Base-by-base conservation (phyloP, 2,888 invertebrate genomes). In the Pogonocherus hispidulus region DNA sequence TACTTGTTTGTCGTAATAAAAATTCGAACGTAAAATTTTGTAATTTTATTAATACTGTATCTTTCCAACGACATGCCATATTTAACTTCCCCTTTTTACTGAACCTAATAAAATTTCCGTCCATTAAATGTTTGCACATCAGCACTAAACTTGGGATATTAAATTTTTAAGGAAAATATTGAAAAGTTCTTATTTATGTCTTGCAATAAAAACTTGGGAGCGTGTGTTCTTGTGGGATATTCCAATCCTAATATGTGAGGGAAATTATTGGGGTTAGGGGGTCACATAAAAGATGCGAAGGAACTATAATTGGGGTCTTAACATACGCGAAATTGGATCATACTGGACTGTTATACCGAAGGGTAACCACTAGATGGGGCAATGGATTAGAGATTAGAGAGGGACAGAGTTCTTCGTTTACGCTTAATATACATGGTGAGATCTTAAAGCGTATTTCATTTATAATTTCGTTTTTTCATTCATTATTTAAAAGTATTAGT, bases 281-380 rank as follows among this genome's bases (percentile, higher is more conserved):
- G 57, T 52, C 67, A 47, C 55, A 67, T 67, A 63, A 63, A 67
- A 67, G 67, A 63, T 67, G 46, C 67, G 52, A n/a, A 47, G 63
- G 49, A 22, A 63, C 52, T 51, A 52, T 63, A 67, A 67, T 67
- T 67, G 63, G 67, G 63, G 56, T 67, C 57, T 67, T 63, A 63
- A 59, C 67, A 51, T 63, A 46, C 56, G 59, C 47, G 37, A 20
- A 63, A 60, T 67, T 57, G 57, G 54, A 63, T 67, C 52, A 60
- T 54, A 27, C 49, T 63, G 56, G 44, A 22, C 44, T 27, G 27
- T 63, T 57, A 37, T 19, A 37, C 9, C 16, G 11, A 32, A 56
- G 35, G 52, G 63, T 51, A 22, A 27, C 18, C 22, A 6, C 32
- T 44, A 44, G 32, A 18, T 19, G 59, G 44, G 57, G 57, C 44